These are phyloP conservation scores for Adineta ricciae DNA, from an alignment of 2,888 invertebrate genomes.

Conservation along the genomic window DNA sequence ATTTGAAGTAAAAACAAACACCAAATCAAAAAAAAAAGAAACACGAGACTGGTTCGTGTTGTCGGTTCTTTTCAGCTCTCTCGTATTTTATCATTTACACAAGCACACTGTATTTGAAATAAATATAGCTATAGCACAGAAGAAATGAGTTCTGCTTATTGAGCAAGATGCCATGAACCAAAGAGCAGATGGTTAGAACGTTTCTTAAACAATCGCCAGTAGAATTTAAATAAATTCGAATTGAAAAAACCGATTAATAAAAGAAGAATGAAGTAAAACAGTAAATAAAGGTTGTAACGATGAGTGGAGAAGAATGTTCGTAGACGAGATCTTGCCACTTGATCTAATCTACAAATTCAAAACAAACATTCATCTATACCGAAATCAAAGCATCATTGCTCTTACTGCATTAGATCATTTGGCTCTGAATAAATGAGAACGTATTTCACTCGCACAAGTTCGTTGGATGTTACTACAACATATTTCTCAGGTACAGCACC, in stretches of 20 bases:
- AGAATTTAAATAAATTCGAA: slow-evolving; percentile 26
- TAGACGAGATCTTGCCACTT: neutral
- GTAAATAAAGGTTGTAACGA: slow-evolving; percentile 18
- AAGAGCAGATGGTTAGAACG: neutral
- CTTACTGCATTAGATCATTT: neutral
- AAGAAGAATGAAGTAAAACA: slow-evolving; percentile 28
- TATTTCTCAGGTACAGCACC: slow-evolving; percentile 60
- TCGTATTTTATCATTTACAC: neutral
- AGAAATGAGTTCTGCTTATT: neutral
- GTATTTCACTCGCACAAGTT: slow-evolving; percentile 65
- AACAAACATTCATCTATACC: neutral
- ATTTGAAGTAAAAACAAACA: neutral
- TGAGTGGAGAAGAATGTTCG: neutral
- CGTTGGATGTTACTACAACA: slow-evolving; percentile 66
- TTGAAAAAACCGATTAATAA: slow-evolving; percentile 30
- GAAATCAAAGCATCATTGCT: neutral
- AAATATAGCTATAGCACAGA: neutral
- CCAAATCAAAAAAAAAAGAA: neutral
- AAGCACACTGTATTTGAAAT: neutral
- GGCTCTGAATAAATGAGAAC: slow-evolving; percentile 59
- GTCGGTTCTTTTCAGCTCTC: neutral
- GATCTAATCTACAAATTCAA: neutral
- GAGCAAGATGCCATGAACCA: neutral
- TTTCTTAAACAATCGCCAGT: slow-evolving; percentile 8
- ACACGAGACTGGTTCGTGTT: neutral